These are phyloP conservation scores for Lasioglossum vierecki DNA, from an alignment of 2,888 invertebrate genomes.

Conservation along the genomic window DNA sequence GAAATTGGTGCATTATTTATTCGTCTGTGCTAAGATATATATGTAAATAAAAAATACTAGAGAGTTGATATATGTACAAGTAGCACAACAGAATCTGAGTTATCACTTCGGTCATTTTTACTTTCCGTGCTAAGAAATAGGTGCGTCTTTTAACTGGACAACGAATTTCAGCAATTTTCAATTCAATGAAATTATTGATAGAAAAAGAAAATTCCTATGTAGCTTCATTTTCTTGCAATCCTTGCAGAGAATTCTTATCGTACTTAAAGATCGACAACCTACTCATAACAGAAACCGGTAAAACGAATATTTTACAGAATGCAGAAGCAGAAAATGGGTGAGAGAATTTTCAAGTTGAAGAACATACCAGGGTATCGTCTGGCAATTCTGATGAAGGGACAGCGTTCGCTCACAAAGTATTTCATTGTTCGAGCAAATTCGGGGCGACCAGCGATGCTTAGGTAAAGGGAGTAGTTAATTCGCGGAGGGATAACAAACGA, in stretches of 20 bases:
- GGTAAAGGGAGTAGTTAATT: conserved; percentile 11
- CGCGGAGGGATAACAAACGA: conserved; percentile 35
- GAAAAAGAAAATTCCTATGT: neutral
- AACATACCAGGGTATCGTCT: neutral
- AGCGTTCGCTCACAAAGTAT: neutral
- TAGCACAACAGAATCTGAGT: neutral
- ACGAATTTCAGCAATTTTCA: neutral
- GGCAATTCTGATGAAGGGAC: neutral
- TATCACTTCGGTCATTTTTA: no score
- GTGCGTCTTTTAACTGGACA: neutral
- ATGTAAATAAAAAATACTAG: neutral
- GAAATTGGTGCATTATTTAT: neutral
- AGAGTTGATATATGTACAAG: neutral
- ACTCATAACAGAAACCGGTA: neutral
- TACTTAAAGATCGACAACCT: neutral
- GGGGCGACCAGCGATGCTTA: conserved; percentile 18
- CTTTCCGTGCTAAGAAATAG: no score
- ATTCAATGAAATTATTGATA: neutral
- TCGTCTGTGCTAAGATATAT: neutral
- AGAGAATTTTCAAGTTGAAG: neutral
- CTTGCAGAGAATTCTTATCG: neutral
- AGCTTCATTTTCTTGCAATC: neutral
- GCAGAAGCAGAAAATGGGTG: neutral
- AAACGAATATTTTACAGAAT: neutral
- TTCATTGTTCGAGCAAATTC: conserved; percentile 4